These are phyloP conservation scores for Cabera pusaria DNA, from an alignment of 2,888 invertebrate species.

Conservation along the genomic window DNA sequence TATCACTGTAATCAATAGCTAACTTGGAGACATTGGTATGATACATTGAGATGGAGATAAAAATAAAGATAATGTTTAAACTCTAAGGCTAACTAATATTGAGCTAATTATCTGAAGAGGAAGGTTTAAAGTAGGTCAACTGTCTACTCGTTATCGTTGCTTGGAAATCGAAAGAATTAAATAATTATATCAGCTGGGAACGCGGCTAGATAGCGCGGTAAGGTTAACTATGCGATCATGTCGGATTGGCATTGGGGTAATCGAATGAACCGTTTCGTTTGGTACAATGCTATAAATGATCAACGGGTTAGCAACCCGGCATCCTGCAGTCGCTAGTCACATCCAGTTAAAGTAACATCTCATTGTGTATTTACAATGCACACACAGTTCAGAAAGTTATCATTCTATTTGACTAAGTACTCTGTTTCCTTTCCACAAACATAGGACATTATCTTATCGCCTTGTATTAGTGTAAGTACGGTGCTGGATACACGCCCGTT, in stretches of 20 bases:
- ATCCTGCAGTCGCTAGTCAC: slow-evolving; percentile 38
- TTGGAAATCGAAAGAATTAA: neutral
- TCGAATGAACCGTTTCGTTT: neutral
- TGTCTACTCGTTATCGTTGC: slow-evolving; percentile 2
- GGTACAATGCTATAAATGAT: no score
- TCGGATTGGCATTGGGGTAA: slow-evolving; percentile 10
- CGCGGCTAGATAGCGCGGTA: slow-evolving; percentile 35
- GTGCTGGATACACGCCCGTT: slow-evolving; percentile 48
- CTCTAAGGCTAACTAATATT: no score
- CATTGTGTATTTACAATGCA: slow-evolving; percentile 42
- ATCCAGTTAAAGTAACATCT: slow-evolving; percentile 33
- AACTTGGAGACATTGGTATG: no score
- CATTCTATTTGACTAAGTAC: slow-evolving; percentile 49
- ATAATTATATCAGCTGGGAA: slow-evolving; percentile 4
- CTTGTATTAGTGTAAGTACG: slow-evolving; percentile 56
- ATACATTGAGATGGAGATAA: no score
- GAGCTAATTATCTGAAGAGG: slow-evolving; percentile 4
- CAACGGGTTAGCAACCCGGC: slow-evolving; percentile 28
- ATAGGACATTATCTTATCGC: slow-evolving; percentile 70
- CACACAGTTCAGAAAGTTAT: slow-evolving; percentile 44
- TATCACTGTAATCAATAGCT: no score
- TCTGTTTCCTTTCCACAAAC: slow-evolving; percentile 59
- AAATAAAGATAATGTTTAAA: no score
- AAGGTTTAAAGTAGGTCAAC: slow-evolving; percentile 10
- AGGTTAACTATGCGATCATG: slow-evolving; percentile 18